Conservation (phyloP, 2,888 invertebrate genomes). For the Polia nebulosa region DNA sequence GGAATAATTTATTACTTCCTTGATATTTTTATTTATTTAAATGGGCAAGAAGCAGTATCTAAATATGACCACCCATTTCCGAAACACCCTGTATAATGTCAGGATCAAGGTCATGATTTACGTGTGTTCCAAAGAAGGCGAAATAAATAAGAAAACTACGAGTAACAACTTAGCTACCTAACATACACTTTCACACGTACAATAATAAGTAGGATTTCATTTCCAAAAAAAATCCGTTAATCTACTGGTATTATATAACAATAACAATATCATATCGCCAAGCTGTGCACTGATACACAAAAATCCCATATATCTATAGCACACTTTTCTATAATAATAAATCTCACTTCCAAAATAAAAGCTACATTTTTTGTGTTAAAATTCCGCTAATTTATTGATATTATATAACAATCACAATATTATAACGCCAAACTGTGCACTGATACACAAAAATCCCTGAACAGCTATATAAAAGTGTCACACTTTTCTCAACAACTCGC, state of each 20-base stretch:
- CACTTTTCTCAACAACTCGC: slow-evolving; percentile 3
- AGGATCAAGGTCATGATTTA: no score
- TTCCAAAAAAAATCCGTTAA: no score
- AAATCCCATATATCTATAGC: slow-evolving; percentile 18
- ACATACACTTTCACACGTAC: no score
- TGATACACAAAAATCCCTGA: slow-evolving; percentile 4
- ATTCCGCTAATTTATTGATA: no score
- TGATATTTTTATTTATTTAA: no score
- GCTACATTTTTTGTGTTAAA: neutral
- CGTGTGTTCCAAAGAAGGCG: no score
- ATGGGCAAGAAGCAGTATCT: no score
- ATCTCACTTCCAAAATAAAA: neutral
- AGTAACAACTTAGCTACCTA: no score
- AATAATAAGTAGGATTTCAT: neutral
- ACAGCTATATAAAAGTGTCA: slow-evolving; percentile 27
- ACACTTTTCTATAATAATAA: neutral
- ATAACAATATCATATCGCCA: neutral
- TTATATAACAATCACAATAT: neutral
- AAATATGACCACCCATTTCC: no score
- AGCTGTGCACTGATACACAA: slow-evolving; percentile 1
- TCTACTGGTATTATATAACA: neutral
- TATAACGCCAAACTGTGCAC: neutral
- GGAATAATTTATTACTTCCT: no score
- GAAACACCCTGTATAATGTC: no score
- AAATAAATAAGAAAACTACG: no score